A percentile compares a stretch with the other conserved stretches of the same genome.
Evolutionary conservation across 2,113 vertebrate species (phyloP).

Genomic region (Eudyptes chrysolophus): DNA sequence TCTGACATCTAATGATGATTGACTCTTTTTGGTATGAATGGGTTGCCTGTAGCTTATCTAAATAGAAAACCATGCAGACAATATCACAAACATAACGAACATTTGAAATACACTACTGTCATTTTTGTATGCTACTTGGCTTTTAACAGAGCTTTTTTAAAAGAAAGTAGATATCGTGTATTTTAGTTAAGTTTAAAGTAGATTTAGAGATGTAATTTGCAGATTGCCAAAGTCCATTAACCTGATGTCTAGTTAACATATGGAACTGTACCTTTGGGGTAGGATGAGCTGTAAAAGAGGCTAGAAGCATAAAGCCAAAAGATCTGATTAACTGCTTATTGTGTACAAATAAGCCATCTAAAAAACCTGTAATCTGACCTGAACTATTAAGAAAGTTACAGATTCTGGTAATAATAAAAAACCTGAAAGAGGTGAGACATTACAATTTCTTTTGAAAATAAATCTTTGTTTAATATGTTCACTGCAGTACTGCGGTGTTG

Average conservation of each 20-base stretch:
- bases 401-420: background rate
- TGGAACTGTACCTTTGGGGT: background rate
- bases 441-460: background rate
- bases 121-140: background rate
- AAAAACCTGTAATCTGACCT: background rate
- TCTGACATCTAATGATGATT: background rate
- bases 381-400: background rate
- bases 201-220: constrained; percentile 42
- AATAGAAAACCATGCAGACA: background rate
- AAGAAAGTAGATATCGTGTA: background rate
- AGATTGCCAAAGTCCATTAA: constrained; percentile 50
- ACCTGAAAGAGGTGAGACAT: background rate
- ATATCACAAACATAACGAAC: background rate
- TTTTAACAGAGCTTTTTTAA: background rate
- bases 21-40: background rate
- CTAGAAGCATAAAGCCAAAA: background rate
- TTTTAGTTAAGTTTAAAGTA: background rate
- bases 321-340: background rate
- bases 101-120: background rate
- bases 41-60: background rate
- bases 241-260: constrained; percentile 11
- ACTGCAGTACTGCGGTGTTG: background rate
- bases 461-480: background rate
- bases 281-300: background rate
- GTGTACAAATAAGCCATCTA: background rate